phyloP scores from a whole-genome alignment of 2,113 vertebrate species.

The Nesogale talazaci region DNA sequence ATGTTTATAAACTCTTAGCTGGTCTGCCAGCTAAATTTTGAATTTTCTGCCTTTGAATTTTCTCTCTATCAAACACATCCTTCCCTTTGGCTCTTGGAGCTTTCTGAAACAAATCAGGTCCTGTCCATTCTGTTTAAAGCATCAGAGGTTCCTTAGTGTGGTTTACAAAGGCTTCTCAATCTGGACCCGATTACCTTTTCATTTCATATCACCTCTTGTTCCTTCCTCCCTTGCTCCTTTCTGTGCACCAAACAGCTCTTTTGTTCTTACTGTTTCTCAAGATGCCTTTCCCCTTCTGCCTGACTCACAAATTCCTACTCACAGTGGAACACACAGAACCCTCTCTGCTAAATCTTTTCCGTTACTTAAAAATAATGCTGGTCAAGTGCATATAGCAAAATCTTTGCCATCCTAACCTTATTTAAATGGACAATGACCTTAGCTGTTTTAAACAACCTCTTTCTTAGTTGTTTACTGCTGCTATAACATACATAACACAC shows the following conservation, averaged over 20 bases:
- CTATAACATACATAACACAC: too few species aligned
- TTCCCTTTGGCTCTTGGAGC: background rate
- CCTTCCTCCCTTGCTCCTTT: background rate
- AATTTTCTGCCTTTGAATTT: background rate
- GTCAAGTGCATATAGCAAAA: background rate
- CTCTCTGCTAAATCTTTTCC: background rate
- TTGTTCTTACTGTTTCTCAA: background rate
- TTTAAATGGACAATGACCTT: background rate
- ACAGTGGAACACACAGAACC: background rate
- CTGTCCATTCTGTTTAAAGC: background rate
- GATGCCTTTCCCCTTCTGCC: background rate
- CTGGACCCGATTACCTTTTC: background rate
- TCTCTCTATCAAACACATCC: background rate
- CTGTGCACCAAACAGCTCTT: background rate
- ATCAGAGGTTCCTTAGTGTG: background rate
- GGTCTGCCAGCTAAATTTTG: too few species aligned
- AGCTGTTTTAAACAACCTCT: background rate
- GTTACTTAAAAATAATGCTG: background rate
- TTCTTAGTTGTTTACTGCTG: too few species aligned
- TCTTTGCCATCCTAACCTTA: background rate
- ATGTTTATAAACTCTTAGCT: background rate
- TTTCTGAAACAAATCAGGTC: slow-evolving; percentile 18
- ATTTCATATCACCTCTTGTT: too few species aligned
- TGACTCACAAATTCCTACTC: background rate
- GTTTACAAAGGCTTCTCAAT: background rate